A percentile compares a stretch with the other conserved stretches of the same genome.
Conservation (phyloP, 2,113 vertebrate species). For the Sigmodon hispidus region DNA sequence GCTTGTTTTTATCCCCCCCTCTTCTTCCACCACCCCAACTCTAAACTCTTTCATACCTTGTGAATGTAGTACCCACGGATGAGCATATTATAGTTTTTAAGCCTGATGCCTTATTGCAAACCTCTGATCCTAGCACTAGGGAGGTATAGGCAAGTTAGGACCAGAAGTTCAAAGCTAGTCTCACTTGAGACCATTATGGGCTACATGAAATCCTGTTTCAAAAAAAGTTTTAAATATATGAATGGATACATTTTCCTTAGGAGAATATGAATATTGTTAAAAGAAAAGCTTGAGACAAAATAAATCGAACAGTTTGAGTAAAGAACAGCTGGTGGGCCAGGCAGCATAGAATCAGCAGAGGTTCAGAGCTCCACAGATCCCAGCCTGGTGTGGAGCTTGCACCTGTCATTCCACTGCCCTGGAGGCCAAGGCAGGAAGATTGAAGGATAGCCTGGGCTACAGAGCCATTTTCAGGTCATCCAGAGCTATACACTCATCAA, state of each 20-base stretch:
- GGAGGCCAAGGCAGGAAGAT: not conserved
- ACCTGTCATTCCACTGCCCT: not conserved
- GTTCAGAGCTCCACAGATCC: not conserved
- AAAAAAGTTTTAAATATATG: not conserved
- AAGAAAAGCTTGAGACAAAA: not conserved
- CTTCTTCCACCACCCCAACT: too few relatives aligned
- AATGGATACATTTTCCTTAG: not conserved
- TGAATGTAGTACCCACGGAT: not conserved
- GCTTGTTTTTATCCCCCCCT: not conserved
- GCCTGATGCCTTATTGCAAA: too few relatives aligned
- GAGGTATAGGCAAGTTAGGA: not conserved
- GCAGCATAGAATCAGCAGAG: not conserved
- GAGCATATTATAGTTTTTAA: not conserved
- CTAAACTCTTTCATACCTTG: not conserved
- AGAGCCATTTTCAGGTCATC: not conserved
- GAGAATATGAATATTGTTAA: not conserved
- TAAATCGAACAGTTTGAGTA: not conserved
- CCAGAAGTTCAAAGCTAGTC: not conserved
- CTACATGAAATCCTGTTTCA: not conserved
- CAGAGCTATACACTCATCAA: not conserved
- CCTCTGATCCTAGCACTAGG: not conserved
- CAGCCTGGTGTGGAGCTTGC: not conserved
- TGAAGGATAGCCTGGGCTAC: not conserved
- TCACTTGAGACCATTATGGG: not conserved
- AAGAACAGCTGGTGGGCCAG: not conserved